phyloP scores from a whole-genome alignment of 2,888 invertebrate genomes.

The Coecobrya sp. region DNA sequence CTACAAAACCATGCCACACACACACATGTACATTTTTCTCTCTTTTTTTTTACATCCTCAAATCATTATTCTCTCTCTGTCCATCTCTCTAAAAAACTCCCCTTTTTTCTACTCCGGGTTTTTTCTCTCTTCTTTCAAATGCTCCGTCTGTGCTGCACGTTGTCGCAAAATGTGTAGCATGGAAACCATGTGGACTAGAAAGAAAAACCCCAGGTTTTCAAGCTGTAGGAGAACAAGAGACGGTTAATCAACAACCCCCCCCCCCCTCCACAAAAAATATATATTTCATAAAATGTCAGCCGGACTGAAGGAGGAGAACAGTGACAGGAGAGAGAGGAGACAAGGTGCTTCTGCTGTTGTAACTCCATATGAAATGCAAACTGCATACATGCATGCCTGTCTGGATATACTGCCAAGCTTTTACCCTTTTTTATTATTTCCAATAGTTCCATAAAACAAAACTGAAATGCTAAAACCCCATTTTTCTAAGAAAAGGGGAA shows the following conservation, averaged over 20 bases:
- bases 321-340: not conserved
- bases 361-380: not conserved
- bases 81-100: constrained; percentile 29
- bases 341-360: not conserved
- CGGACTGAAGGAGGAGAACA: not conserved
- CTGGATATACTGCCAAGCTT: not conserved
- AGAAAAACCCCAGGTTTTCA: not conserved
- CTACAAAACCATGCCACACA: constrained; percentile 62
- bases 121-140: constrained; percentile 8
- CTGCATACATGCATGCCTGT: not conserved
- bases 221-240: not conserved
- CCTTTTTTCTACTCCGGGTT: constrained; percentile 46
- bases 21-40: constrained; percentile 50
- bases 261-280: no score
- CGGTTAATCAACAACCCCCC: constrained; percentile 23
- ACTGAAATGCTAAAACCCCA: not conserved
- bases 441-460: not conserved
- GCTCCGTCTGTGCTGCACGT: not conserved
- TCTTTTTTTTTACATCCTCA: constrained; percentile 43
- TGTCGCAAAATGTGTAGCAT: not conserved
- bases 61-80: constrained; percentile 58
- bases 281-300: not conserved
- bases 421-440: constrained; percentile 9
- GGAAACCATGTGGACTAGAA: constrained; percentile 12
- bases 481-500: not conserved